Conservation (phyloP, 1,140 invertebrate species). For the Drosophila arawakana region DNA sequence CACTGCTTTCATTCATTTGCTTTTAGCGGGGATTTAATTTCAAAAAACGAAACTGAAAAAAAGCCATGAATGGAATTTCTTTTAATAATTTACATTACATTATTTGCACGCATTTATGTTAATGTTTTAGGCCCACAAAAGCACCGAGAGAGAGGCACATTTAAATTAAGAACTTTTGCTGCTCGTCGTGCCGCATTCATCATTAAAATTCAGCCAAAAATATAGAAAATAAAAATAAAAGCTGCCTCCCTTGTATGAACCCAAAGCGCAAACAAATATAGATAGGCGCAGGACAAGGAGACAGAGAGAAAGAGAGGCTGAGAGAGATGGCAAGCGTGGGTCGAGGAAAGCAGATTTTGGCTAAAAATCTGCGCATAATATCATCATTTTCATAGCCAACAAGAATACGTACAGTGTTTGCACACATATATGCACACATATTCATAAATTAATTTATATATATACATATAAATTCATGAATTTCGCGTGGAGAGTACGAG, state of each 20-base stretch:
- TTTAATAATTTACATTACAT: slow-evolving; percentile 63
- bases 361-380: slow-evolving; percentile 61
- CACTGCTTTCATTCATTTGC: slow-evolving; percentile 22
- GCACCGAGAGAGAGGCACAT: slow-evolving; percentile 5
- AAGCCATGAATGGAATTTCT: slow-evolving; percentile 30
- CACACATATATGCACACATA: not conserved
- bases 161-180: slow-evolving; percentile 50
- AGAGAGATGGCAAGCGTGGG: not conserved
- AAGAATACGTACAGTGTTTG: not conserved
- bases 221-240: slow-evolving; percentile 52
- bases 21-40: slow-evolving; percentile 54
- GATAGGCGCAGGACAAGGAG: not conserved
- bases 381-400: slow-evolving; percentile 41
- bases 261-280: slow-evolving; percentile 4
- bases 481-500: slow-evolving; percentile 9
- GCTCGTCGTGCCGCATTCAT: slow-evolving; percentile 51
- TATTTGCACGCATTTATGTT: slow-evolving; percentile 66
- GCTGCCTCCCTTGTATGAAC: slow-evolving; percentile 2
- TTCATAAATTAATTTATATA: slow-evolving; percentile 16
- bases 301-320: not conserved
- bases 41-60: too few species aligned
- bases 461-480: slow-evolving; percentile 28
- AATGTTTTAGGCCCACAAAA: slow-evolving; percentile 37
- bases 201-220: slow-evolving; percentile 64
- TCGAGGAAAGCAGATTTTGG: slow-evolving; percentile 14